phyloP scores from a whole-genome alignment of 2,888 invertebrate genomes.

The Antitype chi region DNA sequence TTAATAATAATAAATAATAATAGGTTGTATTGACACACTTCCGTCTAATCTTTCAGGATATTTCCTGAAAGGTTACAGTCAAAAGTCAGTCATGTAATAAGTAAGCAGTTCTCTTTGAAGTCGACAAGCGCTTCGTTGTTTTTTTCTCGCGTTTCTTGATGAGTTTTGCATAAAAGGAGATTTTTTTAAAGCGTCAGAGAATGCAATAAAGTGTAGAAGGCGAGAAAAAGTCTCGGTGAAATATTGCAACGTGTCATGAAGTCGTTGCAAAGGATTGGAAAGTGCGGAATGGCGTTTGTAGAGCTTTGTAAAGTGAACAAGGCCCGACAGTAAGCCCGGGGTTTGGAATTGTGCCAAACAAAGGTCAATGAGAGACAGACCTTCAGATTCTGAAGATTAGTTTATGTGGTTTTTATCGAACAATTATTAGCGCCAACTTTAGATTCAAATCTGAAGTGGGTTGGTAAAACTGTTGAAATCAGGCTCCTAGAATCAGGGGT shows the following conservation, averaged over 20 bases:
- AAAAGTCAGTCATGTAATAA: not conserved
- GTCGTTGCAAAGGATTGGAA: constrained; percentile 42
- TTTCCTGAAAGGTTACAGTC: too few species aligned
- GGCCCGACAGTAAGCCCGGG: not conserved
- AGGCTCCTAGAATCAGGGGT: not conserved
- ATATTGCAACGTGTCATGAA: constrained; percentile 53
- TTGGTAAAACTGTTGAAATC: not conserved
- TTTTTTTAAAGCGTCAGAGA: constrained; percentile 24
- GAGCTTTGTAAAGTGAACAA: constrained; percentile 33
- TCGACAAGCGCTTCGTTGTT: not conserved
- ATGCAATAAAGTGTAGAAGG: constrained; percentile 38
- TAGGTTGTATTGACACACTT: not conserved
- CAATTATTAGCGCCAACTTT: not conserved
- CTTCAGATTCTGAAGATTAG: not conserved
- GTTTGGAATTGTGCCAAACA: constrained; percentile 17
- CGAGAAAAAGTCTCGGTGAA: constrained; percentile 34
- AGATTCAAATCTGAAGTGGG: not conserved
- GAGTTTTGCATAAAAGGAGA: constrained; percentile 14
- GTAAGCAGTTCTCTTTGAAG: not conserved
- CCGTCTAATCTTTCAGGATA: not conserved
- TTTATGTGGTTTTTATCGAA: not conserved
- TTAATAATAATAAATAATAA: too few species aligned
- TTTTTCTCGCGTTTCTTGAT: constrained; percentile 4
- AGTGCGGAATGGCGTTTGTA: constrained; percentile 34
- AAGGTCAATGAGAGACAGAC: constrained; percentile 22